Evolutionary conservation across 2,797 vertebrate species (phyloP).

Genomic region (Zenarchopterus dispar): DNA sequence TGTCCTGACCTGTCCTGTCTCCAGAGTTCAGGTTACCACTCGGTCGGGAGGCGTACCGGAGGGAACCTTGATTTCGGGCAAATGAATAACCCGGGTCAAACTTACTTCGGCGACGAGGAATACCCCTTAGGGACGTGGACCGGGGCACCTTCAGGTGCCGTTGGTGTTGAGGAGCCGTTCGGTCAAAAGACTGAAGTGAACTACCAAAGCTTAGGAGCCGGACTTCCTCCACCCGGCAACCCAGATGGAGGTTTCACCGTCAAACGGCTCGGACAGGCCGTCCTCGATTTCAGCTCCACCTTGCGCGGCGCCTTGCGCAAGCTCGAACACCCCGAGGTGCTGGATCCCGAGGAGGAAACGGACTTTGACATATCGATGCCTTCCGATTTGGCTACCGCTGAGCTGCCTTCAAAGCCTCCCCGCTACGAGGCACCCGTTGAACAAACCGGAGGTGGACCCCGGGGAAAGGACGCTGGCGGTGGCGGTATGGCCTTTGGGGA

Average conservation of each 20-base stretch:
- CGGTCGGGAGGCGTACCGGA: conserved; percentile 51
- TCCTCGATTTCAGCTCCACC: conserved; percentile 88
- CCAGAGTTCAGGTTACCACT: conserved; percentile 73
- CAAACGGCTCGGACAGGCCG: conserved; percentile 88
- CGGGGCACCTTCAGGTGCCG: conserved; percentile 27
- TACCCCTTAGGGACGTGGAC: conserved; percentile 52
- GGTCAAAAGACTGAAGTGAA: conserved; percentile 16
- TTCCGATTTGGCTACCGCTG: conserved; percentile 67
- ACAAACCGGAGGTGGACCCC: conserved; percentile 23
- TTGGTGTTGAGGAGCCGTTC: conserved; percentile 24
- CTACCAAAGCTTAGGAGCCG: conserved; percentile 50
- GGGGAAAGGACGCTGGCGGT: conserved; percentile 14
- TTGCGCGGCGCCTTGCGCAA: conserved; percentile 90
- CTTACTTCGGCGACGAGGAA: conserved; percentile 42
- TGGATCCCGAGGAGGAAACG: conserved; percentile 80
- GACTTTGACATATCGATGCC: conserved; percentile 68
- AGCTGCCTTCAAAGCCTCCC: conserved; percentile 59
- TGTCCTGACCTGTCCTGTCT: conserved; percentile 58
- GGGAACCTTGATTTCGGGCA: conserved; percentile 48
- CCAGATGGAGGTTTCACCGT: conserved; percentile 87
- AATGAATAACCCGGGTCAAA: conserved; percentile 48
- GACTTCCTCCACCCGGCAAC: conserved; percentile 62
- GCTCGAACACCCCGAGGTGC: conserved; percentile 83
- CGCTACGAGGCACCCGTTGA: conserved; percentile 33
- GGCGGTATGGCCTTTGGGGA: conserved; percentile 12